Evolutionary conservation across 2,113 vertebrate genomes (phyloP).

Genomic region (Bubalus kerabau): DNA sequence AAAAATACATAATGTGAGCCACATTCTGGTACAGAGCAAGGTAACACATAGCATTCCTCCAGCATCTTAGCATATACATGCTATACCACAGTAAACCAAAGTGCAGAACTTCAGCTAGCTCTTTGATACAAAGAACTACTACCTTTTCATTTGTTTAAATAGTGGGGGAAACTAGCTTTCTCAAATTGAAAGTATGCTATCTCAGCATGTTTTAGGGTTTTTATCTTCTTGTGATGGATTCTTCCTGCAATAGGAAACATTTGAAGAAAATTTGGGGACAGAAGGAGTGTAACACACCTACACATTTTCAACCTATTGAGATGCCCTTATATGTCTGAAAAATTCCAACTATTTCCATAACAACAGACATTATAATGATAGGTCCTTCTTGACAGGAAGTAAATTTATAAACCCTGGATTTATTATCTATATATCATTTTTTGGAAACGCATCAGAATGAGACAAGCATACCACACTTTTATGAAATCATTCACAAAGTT

Average conservation of each 20-base stretch:
- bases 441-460: slow-evolving; percentile 68
- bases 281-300: neutral
- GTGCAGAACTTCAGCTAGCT: neutral
- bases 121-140: neutral
- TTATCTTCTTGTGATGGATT: neutral
- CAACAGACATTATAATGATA: slow-evolving; percentile 69
- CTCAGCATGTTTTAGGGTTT: neutral
- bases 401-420: slow-evolving; percentile 70
- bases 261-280: neutral
- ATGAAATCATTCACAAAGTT: slow-evolving; percentile 66
- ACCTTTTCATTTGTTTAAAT: neutral
- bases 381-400: slow-evolving; percentile 57
- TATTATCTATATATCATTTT: slow-evolving; percentile 67
- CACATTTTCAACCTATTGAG: slow-evolving; percentile 47
- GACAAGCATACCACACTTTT: slow-evolving; percentile 44
- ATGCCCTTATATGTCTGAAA: slow-evolving; percentile 39
- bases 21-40: neutral
- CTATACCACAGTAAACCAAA: neutral
- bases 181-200: neutral
- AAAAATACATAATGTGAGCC: neutral
- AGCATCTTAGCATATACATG: neutral
- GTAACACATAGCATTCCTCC: neutral
- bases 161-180: neutral
- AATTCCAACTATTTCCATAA: slow-evolving; percentile 75
- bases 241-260: neutral